These are phyloP conservation scores for Lates japonicus DNA, from an alignment of 2,797 vertebrate genomes.

Conservation along the genomic window DNA sequence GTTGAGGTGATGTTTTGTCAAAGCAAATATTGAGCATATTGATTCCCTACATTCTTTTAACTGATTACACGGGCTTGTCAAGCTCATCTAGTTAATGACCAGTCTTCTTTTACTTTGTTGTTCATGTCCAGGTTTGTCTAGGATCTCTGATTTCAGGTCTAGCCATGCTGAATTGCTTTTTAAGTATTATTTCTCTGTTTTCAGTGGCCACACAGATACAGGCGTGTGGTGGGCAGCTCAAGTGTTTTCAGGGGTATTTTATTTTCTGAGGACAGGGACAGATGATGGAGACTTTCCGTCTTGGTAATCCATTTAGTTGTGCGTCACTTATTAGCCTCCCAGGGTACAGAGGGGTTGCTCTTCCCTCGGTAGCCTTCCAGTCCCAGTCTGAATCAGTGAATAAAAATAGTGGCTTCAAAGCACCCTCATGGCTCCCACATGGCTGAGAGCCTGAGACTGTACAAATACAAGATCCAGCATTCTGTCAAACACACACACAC, in stretches of 20 bases:
- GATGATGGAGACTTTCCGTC: conserved; percentile 25
- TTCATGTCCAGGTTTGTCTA: neutral
- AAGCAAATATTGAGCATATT: neutral
- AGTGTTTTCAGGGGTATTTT: conserved; percentile 1
- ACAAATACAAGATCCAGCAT: conserved; percentile 48
- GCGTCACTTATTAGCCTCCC: conserved; percentile 32
- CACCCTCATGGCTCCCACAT: conserved; percentile 51
- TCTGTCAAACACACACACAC: conserved; percentile 32
- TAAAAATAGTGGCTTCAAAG: conserved; percentile 73
- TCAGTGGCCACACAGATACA: conserved; percentile 7
- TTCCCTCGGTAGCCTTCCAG: conserved; percentile 33
- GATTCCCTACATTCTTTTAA: neutral
- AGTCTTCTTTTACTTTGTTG: neutral
- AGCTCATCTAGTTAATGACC: neutral
- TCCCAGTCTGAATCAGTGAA: conserved; percentile 65
- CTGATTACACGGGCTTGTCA: neutral
- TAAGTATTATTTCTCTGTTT: neutral
- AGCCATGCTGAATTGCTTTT: neutral
- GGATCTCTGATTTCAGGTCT: conserved; percentile 5
- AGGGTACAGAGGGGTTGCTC: conserved; percentile 34
- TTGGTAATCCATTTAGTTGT: conserved; percentile 58
- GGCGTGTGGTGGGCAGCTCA: neutral
- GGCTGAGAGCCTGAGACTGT: conserved; percentile 49
- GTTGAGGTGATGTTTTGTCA: neutral
- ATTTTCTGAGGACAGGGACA: conserved; percentile 11